A percentile compares a stretch with the other conserved stretches of the same genome.
Conservation (phyloP, 2,113 vertebrate species). For the Himantopus leucocephalus region DNA sequence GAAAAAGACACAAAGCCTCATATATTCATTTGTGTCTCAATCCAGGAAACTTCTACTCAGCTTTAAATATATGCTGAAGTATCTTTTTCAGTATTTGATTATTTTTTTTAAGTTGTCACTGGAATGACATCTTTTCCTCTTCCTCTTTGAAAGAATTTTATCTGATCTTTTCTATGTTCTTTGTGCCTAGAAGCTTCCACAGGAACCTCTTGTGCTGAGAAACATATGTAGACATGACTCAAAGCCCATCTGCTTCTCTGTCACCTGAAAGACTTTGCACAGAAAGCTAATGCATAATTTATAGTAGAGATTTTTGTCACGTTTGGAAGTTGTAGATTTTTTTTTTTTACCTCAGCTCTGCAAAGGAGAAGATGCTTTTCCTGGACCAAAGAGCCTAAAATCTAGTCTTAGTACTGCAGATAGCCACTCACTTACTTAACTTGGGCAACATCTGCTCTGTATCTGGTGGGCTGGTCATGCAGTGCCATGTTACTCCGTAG, state of each 20-base stretch:
- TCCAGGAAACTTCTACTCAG: not conserved
- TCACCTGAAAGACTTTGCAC: conserved; percentile 40
- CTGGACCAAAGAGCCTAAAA: not conserved
- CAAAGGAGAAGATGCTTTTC: not conserved
- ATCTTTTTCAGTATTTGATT: not conserved
- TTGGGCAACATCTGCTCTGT: not conserved
- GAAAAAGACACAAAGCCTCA: not conserved
- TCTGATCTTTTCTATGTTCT: conserved; percentile 19
- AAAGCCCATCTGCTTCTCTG: conserved; percentile 28
- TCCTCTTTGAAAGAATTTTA: conserved; percentile 23
- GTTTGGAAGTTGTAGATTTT: not conserved
- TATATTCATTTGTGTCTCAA: not conserved
- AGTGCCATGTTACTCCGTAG: not conserved
- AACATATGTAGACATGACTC: conserved; percentile 12
- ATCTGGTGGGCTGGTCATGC: not conserved
- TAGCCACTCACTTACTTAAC: not conserved
- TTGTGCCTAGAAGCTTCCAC: conserved; percentile 12
- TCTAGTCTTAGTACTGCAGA: not conserved
- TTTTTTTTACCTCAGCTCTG: not conserved
- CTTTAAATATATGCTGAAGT: not conserved
- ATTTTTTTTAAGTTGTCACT: not conserved
- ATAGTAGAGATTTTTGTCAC: not conserved
- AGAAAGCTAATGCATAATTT: conserved; percentile 46
- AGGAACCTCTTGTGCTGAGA: not conserved
- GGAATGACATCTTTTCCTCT: not conserved